phyloP scores from a whole-genome alignment of 2,888 invertebrate genomes.

The Eilema sororculum region DNA sequence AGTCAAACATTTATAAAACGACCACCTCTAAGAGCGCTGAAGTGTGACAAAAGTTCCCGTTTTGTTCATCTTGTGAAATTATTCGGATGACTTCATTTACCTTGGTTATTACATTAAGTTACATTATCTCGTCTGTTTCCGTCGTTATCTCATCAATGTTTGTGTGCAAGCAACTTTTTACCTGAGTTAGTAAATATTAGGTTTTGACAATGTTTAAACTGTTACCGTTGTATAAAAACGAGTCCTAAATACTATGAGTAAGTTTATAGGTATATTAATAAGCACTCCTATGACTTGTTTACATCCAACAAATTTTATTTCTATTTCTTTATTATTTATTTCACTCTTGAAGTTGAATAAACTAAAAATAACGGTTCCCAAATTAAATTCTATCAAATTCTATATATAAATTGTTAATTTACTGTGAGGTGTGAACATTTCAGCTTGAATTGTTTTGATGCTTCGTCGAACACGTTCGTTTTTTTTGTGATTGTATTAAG shows the following conservation, averaged over 20 bases:
- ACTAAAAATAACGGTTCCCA: slow-evolving; percentile 24
- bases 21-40: slow-evolving; percentile 42
- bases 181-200: slow-evolving; percentile 33
- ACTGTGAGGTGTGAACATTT: slow-evolving; percentile 48
- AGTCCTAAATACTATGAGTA: not conserved
- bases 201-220: slow-evolving; percentile 30
- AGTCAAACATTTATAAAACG: slow-evolving; percentile 49
- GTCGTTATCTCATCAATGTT: slow-evolving; percentile 67
- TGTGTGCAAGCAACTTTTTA: slow-evolving; percentile 42
- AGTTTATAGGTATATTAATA: too few species aligned
- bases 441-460: slow-evolving; percentile 47
- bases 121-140: slow-evolving; percentile 68
- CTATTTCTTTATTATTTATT: slow-evolving; percentile 9
- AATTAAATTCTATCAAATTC: slow-evolving; percentile 15
- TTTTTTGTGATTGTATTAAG: slow-evolving; percentile 28
- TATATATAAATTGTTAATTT: slow-evolving; percentile 48
- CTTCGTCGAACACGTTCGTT: slow-evolving; percentile 47
- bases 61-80: slow-evolving; percentile 61
- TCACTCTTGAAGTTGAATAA: slow-evolving; percentile 22
- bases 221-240: slow-evolving; percentile 33
- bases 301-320: not conserved
- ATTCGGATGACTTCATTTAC: slow-evolving; percentile 60
- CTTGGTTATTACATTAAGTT: slow-evolving; percentile 59
- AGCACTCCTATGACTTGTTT: slow-evolving; percentile 7
- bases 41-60: slow-evolving; percentile 56